Evolutionary conservation across 2,888 invertebrate genomes (phyloP), one percentile per base, ranked within the genome.

Genomic region (Rhingia rostrata): DNA sequence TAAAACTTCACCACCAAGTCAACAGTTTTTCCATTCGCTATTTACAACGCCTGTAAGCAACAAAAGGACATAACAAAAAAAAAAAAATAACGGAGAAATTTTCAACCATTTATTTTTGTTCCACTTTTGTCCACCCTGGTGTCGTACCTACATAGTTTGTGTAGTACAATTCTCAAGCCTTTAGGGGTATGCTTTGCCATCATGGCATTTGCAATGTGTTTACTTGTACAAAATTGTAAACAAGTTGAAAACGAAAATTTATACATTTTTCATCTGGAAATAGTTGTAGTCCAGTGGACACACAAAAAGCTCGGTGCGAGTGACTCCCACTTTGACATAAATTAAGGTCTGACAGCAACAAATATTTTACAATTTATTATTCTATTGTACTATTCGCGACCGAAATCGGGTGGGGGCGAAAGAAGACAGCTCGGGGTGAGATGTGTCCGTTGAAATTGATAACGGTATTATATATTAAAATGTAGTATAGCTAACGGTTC

Each of bases 41-140:
- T 72, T 67, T 51, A 58, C 67, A 78, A 73, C 67, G 78, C 82
- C 72, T 78, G 56, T 14, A 49, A 67, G 67, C 78, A 63, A 61
- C 60, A 63, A 67, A 43, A 51, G 30, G 43, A 58, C 58, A 39
- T 9, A 47, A 41, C 10, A n/a, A 7, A 39, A 70, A 47, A 63
- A 63, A 75, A 60, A 53, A 61, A 45, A 53, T 7, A 67, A 47
- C 41, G 47, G 39, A 58, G 39, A 70, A 69, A 32, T 70, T 81
- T 37, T 22, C 22, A 61, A 54, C 47, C 22, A 14, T 73, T 51
- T 64, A 22, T 22, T 22, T 22, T 1, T 22, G 22, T 32, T 14
- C 12, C 22, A 12, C 43, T 39, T 43, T 14, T 67, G 39, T 41
- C 43, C 63, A 35, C 37, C 41, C 63, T 12, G 47, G 41, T 37